Percentiles rank a stretch among this genome's conserved stretches.
Conservation (phyloP, 2,888 invertebrate species). For the Diogma glabrata region DNA sequence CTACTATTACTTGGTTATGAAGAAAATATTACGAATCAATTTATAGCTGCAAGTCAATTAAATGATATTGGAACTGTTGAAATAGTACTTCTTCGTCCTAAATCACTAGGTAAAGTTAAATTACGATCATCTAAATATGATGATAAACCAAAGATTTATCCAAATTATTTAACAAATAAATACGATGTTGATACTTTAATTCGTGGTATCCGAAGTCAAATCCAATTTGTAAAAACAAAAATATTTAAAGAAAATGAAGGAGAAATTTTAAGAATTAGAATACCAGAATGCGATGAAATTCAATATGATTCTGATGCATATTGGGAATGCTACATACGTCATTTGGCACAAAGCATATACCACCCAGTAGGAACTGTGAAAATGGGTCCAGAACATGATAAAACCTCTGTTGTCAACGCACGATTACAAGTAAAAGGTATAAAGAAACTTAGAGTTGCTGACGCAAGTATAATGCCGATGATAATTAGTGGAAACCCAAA, state of each 20-base stretch:
- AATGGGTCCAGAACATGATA: slow-evolving; percentile 46
- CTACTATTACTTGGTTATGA: slow-evolving; percentile 27
- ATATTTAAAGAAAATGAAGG: slow-evolving; percentile 33
- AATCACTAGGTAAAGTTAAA: slow-evolving; percentile 43
- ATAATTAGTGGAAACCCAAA: slow-evolving; percentile 50
- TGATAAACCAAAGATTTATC: too few relatives aligned
- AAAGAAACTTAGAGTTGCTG: slow-evolving; percentile 45
- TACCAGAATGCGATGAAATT: slow-evolving; percentile 29
- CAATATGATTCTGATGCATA: slow-evolving; percentile 35
- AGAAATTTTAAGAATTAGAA: slow-evolving; percentile 41
- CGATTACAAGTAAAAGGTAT: slow-evolving; percentile 41
- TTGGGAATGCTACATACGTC: slow-evolving; percentile 45
- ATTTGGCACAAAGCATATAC: slow-evolving; percentile 44
- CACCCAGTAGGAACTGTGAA: slow-evolving; percentile 59
- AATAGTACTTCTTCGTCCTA: slow-evolving; percentile 37
- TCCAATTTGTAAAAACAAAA: slow-evolving; percentile 33
- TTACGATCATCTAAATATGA: slow-evolving; percentile 47
- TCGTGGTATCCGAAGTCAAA: slow-evolving; percentile 33
- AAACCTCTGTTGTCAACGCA: slow-evolving; percentile 40
- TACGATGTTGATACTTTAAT: slow-evolving; percentile 42
- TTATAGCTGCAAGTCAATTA: slow-evolving; percentile 27
- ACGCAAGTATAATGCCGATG: slow-evolving; percentile 53
- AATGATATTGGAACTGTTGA: slow-evolving; percentile 33
- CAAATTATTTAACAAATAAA: slow-evolving; percentile 49
- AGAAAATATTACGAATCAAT: slow-evolving; percentile 25